Conservation (phyloP, 2,113 vertebrate species). For the Siniperca knerii region DNA sequence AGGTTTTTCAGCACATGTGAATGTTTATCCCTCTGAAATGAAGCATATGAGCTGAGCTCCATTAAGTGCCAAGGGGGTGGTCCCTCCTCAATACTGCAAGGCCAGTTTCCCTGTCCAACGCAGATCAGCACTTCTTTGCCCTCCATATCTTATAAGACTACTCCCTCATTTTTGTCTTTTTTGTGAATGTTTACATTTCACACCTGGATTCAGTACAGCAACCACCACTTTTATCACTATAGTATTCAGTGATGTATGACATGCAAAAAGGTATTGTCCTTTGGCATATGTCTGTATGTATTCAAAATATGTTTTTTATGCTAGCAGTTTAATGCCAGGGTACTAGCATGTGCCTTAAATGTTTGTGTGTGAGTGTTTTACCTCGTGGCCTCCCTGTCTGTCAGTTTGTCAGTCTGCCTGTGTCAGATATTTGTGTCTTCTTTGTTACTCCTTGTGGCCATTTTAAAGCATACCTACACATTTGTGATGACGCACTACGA, state of each 20-base stretch:
- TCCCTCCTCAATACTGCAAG: conserved; percentile 21
- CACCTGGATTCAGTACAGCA: conserved; percentile 20
- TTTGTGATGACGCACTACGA: conserved; percentile 55
- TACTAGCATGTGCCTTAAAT: not conserved
- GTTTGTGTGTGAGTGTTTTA: not conserved
- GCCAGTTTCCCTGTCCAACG: conserved; percentile 25
- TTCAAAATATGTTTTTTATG: not conserved
- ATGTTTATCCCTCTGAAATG: conserved; percentile 81
- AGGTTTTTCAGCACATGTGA: conserved; percentile 76
- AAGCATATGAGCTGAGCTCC: conserved; percentile 66
- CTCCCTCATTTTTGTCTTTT: not conserved
- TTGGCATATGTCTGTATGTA: not conserved
- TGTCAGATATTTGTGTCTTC: conserved; percentile 24
- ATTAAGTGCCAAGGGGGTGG: conserved; percentile 67
- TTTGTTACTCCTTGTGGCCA: not conserved
- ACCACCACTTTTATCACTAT: not conserved
- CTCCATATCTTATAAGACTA: not conserved
- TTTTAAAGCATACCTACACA: conserved; percentile 34
- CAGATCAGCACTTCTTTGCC: conserved; percentile 54
- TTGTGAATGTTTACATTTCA: conserved; percentile 10
- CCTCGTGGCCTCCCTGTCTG: not conserved
- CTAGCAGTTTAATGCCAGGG: not conserved
- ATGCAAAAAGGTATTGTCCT: not conserved
- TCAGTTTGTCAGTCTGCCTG: conserved; percentile 1
- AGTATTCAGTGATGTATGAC: not conserved